Evolutionary conservation across 2,797 vertebrate species (phyloP).

Genomic region (Jordanella pulchra): DNA sequence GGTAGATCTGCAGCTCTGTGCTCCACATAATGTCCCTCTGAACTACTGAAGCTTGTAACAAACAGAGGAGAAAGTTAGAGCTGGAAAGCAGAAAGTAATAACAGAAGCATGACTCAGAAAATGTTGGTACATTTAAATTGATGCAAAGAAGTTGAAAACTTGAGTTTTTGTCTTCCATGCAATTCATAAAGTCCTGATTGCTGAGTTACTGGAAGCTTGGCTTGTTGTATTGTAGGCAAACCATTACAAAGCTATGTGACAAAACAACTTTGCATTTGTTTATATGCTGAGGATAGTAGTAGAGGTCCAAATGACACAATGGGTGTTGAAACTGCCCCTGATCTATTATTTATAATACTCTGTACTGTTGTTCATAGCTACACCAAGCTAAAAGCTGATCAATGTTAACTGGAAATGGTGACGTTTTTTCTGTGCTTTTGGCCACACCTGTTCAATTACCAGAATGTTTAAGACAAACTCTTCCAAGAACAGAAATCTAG

Average conservation of each 20-base stretch:
- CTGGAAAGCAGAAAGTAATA: background rate
- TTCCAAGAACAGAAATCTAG: background rate
- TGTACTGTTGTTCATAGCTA: background rate
- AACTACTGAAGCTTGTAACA: slow-evolving; percentile 6
- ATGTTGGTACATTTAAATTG: background rate
- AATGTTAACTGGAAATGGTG: background rate
- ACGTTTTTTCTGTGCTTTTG: background rate
- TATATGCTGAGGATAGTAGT: background rate
- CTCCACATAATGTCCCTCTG: slow-evolving; percentile 1
- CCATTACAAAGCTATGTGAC: background rate
- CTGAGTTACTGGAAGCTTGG: background rate
- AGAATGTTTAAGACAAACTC: background rate
- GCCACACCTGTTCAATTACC: background rate
- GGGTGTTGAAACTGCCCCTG: background rate
- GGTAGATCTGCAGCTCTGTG: slow-evolving; percentile 8
- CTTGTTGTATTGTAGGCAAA: too few relatives aligned
- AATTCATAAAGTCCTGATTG: background rate
- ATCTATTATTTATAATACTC: background rate
- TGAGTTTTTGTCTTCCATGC: background rate
- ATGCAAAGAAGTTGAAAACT: background rate
- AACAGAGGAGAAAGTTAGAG: slow-evolving; percentile 21
- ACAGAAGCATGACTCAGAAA: background rate
- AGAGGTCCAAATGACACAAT: background rate
- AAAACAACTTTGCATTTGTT: background rate
- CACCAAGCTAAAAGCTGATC: background rate